A percentile compares a stretch with the other conserved stretches of the same genome.
Evolutionary conservation across 2,113 vertebrate species (phyloP).

Genomic region (Equus quagga): DNA sequence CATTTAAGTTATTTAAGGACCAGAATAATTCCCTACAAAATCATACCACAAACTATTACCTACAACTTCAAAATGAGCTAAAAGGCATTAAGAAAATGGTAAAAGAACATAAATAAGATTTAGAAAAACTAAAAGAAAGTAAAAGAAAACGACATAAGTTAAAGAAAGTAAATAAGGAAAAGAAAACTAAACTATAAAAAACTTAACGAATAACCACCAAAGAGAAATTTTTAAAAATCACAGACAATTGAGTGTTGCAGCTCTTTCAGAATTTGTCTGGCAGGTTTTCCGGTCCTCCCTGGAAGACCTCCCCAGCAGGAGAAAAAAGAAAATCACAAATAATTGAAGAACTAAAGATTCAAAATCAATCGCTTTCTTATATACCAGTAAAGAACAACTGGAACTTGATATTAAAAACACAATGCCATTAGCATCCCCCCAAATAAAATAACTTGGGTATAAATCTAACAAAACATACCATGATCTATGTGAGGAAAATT

Average conservation of each 20-base stretch:
- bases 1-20: neutral
- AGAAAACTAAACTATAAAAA: neutral
- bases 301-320: no score
- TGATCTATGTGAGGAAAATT: neutral
- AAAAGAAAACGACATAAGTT: neutral
- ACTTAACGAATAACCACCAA: neutral
- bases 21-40: neutral
- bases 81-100: neutral
- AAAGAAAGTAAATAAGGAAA: neutral
- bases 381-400: neutral
- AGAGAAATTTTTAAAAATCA: neutral
- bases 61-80: slow-evolving; percentile 3
- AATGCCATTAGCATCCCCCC: neutral
- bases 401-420: neutral
- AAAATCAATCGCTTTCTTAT: neutral
- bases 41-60: neutral
- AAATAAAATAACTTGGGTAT: neutral
- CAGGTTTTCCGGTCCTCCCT: no score
- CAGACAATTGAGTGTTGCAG: neutral
- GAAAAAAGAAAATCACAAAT: neutral
- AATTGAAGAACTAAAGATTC: neutral
- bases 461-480: neutral
- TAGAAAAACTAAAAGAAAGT: neutral
- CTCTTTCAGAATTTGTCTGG: no score
- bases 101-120: neutral